These are phyloP conservation scores for Limenitis arthemis DNA, from an alignment of 2,888 invertebrate species.

Conservation along the genomic window DNA sequence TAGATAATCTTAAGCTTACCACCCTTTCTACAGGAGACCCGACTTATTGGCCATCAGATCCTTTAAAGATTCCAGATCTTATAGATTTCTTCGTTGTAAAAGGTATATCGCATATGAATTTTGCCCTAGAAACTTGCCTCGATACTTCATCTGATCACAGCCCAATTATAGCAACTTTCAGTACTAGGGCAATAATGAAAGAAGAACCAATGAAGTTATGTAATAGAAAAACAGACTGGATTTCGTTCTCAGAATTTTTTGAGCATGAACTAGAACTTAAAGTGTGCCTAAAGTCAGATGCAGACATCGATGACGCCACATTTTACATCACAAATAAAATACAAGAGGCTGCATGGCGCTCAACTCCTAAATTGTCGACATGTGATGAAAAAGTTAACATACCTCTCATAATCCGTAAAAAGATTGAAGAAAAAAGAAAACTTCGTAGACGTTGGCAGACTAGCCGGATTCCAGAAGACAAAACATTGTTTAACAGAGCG, in stretches of 20 bases:
- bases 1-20: not conserved
- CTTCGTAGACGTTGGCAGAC: constrained; percentile 2
- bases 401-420: constrained; percentile 6
- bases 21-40: constrained; percentile 19
- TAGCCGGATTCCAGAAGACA: constrained; percentile 1
- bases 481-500: constrained; percentile 5
- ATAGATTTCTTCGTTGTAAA: constrained; percentile 23
- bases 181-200: not conserved
- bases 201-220: not conserved
- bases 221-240: constrained; percentile 14
- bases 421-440: constrained; percentile 16
- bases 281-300: not conserved
- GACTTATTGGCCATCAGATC: constrained; percentile 23
- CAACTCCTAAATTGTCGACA: not conserved
- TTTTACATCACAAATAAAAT: constrained; percentile 8
- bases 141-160: constrained; percentile 15
- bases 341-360: constrained; percentile 14
- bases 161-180: constrained; percentile 12
- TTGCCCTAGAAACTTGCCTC: not conserved
- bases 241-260: not conserved
- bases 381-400: too few species aligned
- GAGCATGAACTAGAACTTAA: constrained; percentile 5
- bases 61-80: constrained; percentile 20
- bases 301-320: constrained; percentile 10
- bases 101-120: constrained; percentile 4